Evolutionary conservation across 1,140 invertebrate species (phyloP).

Genomic region (Ceratina calcarata): DNA sequence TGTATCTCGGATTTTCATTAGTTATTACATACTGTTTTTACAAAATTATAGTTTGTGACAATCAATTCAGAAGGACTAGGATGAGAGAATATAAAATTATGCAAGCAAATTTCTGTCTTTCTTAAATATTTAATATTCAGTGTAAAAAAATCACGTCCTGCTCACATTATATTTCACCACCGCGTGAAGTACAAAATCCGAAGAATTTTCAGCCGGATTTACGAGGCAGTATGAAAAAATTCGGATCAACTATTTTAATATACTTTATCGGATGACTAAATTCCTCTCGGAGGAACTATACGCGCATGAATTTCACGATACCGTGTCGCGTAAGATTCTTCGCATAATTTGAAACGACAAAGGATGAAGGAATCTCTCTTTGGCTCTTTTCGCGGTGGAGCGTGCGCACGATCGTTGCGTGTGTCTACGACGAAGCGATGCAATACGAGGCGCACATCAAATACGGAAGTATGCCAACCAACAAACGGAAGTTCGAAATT

Average conservation of each 20-base stretch:
- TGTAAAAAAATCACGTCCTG: too few relatives aligned
- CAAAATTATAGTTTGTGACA: too few relatives aligned
- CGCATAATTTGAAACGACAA: conserved; percentile 18
- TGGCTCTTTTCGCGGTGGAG: not conserved
- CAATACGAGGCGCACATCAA: not conserved
- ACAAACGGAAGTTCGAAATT: conserved; percentile 71
- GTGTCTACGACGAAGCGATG: not conserved
- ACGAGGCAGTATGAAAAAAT: not conserved
- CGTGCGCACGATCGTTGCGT: not conserved
- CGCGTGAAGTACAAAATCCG: not conserved
- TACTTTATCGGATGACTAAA: not conserved
- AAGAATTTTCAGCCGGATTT: not conserved
- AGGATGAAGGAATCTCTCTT: conserved; percentile 18
- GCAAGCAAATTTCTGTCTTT: too few relatives aligned
- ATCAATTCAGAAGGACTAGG: too few relatives aligned
- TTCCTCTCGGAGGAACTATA: not conserved
- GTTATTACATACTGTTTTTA: too few relatives aligned
- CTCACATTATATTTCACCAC: too few relatives aligned
- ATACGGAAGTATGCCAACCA: conserved; percentile 37
- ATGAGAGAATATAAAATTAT: too few relatives aligned
- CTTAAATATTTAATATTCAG: too few relatives aligned
- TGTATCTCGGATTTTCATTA: not conserved
- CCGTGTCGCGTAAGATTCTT: conserved; percentile 19
- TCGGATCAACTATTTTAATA: conserved; percentile 24
- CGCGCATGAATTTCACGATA: conserved; percentile 1